phyloP scores from a whole-genome alignment of 2,113 vertebrate genomes.

The Mungos mungo region DNA sequence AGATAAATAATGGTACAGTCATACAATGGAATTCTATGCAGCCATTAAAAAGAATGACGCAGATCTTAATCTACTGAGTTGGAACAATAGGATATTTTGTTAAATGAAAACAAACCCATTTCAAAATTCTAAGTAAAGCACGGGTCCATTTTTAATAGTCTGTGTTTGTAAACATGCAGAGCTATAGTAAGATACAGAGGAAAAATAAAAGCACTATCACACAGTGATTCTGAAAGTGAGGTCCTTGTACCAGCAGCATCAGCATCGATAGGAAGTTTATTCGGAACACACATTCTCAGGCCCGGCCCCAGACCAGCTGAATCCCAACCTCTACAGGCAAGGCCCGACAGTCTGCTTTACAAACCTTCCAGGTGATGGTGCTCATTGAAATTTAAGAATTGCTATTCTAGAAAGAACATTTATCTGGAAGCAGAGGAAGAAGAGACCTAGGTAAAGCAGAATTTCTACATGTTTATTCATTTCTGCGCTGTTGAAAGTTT shows the following conservation, averaged over 20 bases:
- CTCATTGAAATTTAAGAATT: background rate
- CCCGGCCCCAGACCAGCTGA: background rate
- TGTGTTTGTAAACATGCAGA: background rate
- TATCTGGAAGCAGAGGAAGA: background rate
- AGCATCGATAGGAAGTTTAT: background rate
- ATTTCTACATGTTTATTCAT: background rate
- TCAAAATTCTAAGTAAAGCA: background rate
- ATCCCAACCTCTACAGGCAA: background rate
- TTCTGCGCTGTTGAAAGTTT: background rate
- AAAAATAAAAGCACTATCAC: background rate
- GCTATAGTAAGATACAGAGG: background rate
- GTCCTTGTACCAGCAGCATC: background rate
- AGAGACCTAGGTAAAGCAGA: background rate
- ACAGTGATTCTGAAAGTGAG: background rate
- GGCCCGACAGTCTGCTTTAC: background rate
- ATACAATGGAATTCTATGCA: background rate
- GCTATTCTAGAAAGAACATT: background rate
- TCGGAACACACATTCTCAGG: background rate
- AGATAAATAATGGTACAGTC: background rate
- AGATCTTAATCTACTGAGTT: background rate
- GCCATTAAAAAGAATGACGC: background rate
- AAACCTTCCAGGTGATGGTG: background rate
- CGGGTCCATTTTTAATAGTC: background rate
- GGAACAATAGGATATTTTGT: background rate
- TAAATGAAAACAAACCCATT: slow-evolving; percentile 13